phyloP scores from a whole-genome alignment of 2,797 vertebrate species.

The Rhinophrynus dorsalis region DNA sequence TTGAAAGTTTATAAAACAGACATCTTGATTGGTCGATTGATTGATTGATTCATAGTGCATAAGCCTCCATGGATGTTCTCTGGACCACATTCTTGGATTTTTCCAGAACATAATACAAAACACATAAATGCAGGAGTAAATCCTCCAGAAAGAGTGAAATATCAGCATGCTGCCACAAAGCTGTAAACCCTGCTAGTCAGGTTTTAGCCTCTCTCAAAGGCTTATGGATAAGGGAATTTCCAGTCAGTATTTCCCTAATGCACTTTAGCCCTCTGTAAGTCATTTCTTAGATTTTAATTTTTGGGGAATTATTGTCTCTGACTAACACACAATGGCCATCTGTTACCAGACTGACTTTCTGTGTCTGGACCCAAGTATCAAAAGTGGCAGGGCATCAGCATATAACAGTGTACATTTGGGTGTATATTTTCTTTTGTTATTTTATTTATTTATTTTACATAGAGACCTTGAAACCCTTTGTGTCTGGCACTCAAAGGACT shows the following conservation, averaged over 20 bases:
- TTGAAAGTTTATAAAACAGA: too few species aligned
- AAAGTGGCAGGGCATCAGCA: slow-evolving; percentile 7
- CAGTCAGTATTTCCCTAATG: slow-evolving; percentile 32
- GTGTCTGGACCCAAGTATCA: background rate
- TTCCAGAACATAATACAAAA: too few species aligned
- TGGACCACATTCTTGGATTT: too few species aligned
- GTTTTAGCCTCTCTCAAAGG: slow-evolving; percentile 30
- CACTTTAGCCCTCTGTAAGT: slow-evolving; percentile 39
- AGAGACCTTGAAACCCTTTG: too few species aligned
- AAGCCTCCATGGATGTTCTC: too few species aligned
- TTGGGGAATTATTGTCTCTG: slow-evolving; percentile 44
- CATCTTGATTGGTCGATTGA: too few species aligned
- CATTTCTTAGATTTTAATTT: slow-evolving; percentile 48
- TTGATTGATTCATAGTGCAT: too few species aligned
- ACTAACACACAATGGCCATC: slow-evolving; percentile 26
- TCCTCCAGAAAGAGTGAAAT: slow-evolving; percentile 3
- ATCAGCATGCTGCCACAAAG: slow-evolving; percentile 3
- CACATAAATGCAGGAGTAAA: too few species aligned
- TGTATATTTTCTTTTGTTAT: background rate
- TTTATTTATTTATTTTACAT: too few species aligned
- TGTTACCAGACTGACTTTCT: slow-evolving; percentile 23
- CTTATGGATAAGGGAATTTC: slow-evolving; percentile 42
- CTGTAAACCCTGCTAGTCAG: slow-evolving; percentile 33
- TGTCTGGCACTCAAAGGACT: too few species aligned
- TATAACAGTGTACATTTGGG: background rate